Base-by-base conservation (phyloP, 2,888 invertebrate species). In the Glyphotaelius pellucidus region DNA sequence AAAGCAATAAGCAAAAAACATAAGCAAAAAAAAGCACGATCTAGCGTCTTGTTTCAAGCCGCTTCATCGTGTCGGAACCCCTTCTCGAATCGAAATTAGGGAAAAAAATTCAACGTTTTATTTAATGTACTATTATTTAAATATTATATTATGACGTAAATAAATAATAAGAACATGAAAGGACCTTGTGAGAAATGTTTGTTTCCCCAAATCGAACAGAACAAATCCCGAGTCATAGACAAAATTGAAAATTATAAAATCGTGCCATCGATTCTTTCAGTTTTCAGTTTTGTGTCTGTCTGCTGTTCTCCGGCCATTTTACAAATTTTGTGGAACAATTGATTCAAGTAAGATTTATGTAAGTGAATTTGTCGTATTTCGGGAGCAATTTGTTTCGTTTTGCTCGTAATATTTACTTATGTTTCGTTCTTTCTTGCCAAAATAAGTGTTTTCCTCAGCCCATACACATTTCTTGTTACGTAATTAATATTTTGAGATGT, bases 401-500 rank as follows among this genome's bases (percentile, higher is more conserved):
- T 83, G 25, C 25, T 83, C 25, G 83, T 83, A 32, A 35, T 32
- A 83, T 83, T 35, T 83, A 25, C 83, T 7, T 25, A 83, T 83
- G 83, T 42, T 86, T 85, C 42, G 38, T 42, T 86, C n/a, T 86
- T 47, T 86, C 83, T 83, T 83, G 19, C 38, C 83, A 32, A 67
- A 83, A 83, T 83, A 32, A 42, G 47, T 86, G 35, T 47, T 42
- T 88, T 88, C 31, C 32, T 47, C 2, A n/a, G 47, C 14, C 38
- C 38, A 42, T 86, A 47, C 52, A 30, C 19, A 88, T 52, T 52
- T 31, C 52, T 67, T 31, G 52, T 88, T 88, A 88, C 88, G 88
- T 88, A 88, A 88, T 88, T 67, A 88, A 67, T 88, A 88, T 88
- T 88, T 88, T 88, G 88, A 67, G 35, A 79, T 88, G 67, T 67